Conservation (phyloP, 2,113 vertebrate species). For the Sebastes schlegelii region DNA sequence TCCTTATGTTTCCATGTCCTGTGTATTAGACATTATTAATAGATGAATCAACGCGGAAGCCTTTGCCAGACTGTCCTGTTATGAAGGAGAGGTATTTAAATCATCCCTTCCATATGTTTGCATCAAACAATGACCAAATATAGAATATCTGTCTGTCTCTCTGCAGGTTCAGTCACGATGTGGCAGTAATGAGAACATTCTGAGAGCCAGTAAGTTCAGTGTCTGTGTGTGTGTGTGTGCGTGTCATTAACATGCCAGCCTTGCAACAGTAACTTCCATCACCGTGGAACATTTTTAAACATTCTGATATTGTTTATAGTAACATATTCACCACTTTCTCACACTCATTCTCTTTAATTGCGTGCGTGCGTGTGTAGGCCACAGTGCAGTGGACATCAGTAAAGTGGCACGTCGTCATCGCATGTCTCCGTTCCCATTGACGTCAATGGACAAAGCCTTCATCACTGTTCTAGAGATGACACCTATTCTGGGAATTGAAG, state of each 20-base stretch:
- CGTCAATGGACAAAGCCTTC: slow-evolving; percentile 99
- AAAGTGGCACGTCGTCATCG: slow-evolving; percentile 98
- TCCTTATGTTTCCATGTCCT: slow-evolving; percentile 19
- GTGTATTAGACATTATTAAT: neutral
- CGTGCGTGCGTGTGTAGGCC: slow-evolving; percentile 82
- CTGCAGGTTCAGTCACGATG: slow-evolving; percentile 98
- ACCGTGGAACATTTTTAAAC: neutral
- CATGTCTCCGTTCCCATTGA: slow-evolving; percentile 98
- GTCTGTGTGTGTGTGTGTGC: neutral
- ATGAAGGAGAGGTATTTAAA: neutral
- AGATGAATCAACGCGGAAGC: neutral
- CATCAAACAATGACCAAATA: slow-evolving; percentile 41
- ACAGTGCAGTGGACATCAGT: slow-evolving; percentile 99
- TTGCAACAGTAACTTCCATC: neutral
- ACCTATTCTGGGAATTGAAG: slow-evolving; percentile 97
- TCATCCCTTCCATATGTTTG: slow-evolving; percentile 12
- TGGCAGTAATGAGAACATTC: slow-evolving; percentile 99
- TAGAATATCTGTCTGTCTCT: slow-evolving; percentile 69
- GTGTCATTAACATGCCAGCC: neutral
- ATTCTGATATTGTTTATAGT: neutral
- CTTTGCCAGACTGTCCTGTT: slow-evolving; percentile 3
- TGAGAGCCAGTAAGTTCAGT: slow-evolving; percentile 95
- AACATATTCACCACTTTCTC: neutral
- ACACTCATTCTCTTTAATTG: neutral
- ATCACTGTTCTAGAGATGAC: slow-evolving; percentile 99